Conservation (phyloP, 2,888 invertebrate species). For the Himalopsyche kuldschensis region DNA sequence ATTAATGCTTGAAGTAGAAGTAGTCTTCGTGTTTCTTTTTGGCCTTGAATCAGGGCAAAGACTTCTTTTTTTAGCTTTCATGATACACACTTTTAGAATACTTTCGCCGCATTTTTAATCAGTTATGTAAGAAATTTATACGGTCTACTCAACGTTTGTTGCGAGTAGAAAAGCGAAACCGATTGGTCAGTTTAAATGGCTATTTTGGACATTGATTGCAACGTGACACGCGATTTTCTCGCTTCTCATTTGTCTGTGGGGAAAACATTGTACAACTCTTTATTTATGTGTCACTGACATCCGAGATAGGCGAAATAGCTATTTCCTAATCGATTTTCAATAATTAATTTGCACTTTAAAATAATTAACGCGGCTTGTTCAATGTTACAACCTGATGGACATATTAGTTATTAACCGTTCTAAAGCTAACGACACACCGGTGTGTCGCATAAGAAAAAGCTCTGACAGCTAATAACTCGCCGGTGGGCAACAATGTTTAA, state of each 20-base stretch:
- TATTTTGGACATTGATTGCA: neutral
- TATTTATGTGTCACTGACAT: neutral
- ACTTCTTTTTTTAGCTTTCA: neutral
- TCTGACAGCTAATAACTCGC: no score
- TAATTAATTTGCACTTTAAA: no score
- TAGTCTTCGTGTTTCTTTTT: neutral
- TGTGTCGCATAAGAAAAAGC: no score
- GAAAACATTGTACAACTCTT: neutral
- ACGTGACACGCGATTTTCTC: neutral
- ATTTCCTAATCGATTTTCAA: no score
- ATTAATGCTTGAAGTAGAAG: no score
- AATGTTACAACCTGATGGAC: no score
- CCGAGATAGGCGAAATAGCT: neutral
- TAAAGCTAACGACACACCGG: no score
- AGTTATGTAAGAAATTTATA: neutral
- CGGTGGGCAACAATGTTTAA: no score
- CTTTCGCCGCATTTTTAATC: neutral
- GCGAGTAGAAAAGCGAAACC: neutral
- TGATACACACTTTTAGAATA: neutral
- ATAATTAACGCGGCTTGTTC: no score
- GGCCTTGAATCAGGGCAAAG: neutral
- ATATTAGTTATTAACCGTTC: no score
- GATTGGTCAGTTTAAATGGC: neutral
- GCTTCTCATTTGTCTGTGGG: neutral
- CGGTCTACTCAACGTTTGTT: neutral